Percentiles rank a stretch among this genome's conserved stretches.
Evolutionary conservation across 2,888 invertebrate species (phyloP).

Genomic region (Erebia epiphron): DNA sequence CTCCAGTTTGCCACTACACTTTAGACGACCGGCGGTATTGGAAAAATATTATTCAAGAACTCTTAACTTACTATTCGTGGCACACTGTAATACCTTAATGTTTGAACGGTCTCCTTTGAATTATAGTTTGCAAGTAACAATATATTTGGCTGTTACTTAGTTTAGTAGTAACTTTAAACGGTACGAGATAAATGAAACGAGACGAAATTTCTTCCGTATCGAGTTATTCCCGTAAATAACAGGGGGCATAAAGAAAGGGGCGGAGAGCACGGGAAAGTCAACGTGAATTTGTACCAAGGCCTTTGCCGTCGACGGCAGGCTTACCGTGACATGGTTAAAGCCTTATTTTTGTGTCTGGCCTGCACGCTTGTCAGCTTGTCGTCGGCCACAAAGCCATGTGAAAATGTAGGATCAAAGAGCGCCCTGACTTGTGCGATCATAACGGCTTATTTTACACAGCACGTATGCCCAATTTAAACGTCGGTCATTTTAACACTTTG

Average conservation of each 20-base stretch:
- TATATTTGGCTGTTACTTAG: not conserved
- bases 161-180: too few species aligned
- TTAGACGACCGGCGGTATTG: slow-evolving; percentile 41
- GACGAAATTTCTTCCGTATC: not conserved
- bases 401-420: slow-evolving; percentile 81
- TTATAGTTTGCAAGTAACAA: slow-evolving; percentile 3
- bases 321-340: slow-evolving; percentile 81
- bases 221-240: slow-evolving; percentile 30
- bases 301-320: slow-evolving; percentile 82
- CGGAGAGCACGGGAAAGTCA: slow-evolving; percentile 68
- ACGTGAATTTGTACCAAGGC: slow-evolving; percentile 77
- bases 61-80: slow-evolving; percentile 41
- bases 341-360: slow-evolving; percentile 82
- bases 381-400: slow-evolving; percentile 79
- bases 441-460: slow-evolving; percentile 24
- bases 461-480: slow-evolving; percentile 20
- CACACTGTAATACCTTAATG: slow-evolving; percentile 31
- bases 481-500: slow-evolving; percentile 19
- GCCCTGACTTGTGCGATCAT: slow-evolving; percentile 53
- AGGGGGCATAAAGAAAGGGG: slow-evolving; percentile 32
- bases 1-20: slow-evolving; percentile 53
- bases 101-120: slow-evolving; percentile 26
- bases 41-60: slow-evolving; percentile 45
- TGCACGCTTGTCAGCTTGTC: slow-evolving; percentile 78
- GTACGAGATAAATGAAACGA: not conserved